phyloP scores from a whole-genome alignment of 2,797 vertebrate genomes.

The Tachyglossus aculeatus region DNA sequence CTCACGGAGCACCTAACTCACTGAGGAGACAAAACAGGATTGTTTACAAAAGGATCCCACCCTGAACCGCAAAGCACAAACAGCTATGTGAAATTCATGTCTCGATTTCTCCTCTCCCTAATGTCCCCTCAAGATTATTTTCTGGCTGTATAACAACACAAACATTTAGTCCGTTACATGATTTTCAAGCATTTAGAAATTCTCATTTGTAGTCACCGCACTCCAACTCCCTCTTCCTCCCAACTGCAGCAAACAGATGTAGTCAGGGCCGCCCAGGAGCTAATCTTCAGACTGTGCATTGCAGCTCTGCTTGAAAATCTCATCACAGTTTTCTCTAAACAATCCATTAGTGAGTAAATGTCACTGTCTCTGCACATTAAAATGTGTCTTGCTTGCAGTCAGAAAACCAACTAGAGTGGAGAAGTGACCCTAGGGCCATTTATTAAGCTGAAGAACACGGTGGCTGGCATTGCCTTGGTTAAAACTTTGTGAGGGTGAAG shows the following conservation, averaged over 20 bases:
- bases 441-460: no score
- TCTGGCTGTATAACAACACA: not conserved
- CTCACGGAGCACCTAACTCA: no score
- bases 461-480: no score
- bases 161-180: not conserved
- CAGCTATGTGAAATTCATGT: not conserved
- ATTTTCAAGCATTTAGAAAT: not conserved
- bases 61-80: no score
- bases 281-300: fast-evolving
- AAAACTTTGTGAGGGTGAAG: no score
- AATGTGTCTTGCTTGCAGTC: not conserved
- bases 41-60: no score
- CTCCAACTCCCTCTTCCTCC: fast-evolving
- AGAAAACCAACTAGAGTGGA: no score
- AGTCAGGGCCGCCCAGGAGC: not conserved
- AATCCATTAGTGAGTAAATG: not conserved
- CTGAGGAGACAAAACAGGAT: no score
- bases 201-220: not conserved
- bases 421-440: no score
- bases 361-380: not conserved
- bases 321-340: not conserved
- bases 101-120: not conserved
- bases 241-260: not conserved
- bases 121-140: not conserved
- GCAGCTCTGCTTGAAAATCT: not conserved